Evolutionary conservation across 2,113 vertebrate genomes (phyloP).

Genomic region (Crotalus viridis): DNA sequence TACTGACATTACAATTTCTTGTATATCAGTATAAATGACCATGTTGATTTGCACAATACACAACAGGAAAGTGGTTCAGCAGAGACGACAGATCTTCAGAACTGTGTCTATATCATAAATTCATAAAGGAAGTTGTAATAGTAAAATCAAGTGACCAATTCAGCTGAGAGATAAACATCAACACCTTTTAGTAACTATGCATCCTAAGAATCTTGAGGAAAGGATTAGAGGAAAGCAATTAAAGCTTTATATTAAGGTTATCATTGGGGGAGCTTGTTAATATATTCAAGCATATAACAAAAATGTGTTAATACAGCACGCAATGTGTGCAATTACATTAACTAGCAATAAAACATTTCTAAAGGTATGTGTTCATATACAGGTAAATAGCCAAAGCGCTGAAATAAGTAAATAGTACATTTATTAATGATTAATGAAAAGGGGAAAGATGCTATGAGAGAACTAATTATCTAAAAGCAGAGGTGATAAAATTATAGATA

Average conservation of each 20-base stretch:
- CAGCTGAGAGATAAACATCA: slow-evolving; percentile 80
- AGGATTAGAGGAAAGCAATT: slow-evolving; percentile 71
- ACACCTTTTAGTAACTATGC: slow-evolving; percentile 75
- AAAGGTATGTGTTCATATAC: slow-evolving; percentile 63
- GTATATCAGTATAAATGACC: slow-evolving; percentile 32
- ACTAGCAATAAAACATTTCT: slow-evolving; percentile 71
- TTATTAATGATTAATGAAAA: slow-evolving; percentile 53
- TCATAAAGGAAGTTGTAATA: slow-evolving; percentile 70
- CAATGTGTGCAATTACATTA: slow-evolving; percentile 71
- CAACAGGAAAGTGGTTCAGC: slow-evolving; percentile 64
- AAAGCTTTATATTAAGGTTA: slow-evolving; percentile 68
- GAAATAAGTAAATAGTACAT: slow-evolving; percentile 56
- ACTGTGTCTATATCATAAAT: slow-evolving; percentile 82
- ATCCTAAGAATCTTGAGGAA: slow-evolving; percentile 29
- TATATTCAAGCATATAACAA: slow-evolving; percentile 63
- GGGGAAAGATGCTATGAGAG: slow-evolving; percentile 1
- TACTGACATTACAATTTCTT: slow-evolving; percentile 38
- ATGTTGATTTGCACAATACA: slow-evolving; percentile 40
- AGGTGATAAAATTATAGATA: slow-evolving; percentile 62
- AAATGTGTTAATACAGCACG: slow-evolving; percentile 70
- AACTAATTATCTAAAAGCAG: slow-evolving; percentile 62
- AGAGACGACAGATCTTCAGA: slow-evolving; percentile 62
- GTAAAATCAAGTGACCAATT: slow-evolving; percentile 72
- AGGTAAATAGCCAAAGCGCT: slow-evolving; percentile 66
- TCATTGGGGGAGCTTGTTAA: slow-evolving; percentile 56